phyloP scores from a whole-genome alignment of 2,888 invertebrate genomes.

The Dioctria linearis region DNA sequence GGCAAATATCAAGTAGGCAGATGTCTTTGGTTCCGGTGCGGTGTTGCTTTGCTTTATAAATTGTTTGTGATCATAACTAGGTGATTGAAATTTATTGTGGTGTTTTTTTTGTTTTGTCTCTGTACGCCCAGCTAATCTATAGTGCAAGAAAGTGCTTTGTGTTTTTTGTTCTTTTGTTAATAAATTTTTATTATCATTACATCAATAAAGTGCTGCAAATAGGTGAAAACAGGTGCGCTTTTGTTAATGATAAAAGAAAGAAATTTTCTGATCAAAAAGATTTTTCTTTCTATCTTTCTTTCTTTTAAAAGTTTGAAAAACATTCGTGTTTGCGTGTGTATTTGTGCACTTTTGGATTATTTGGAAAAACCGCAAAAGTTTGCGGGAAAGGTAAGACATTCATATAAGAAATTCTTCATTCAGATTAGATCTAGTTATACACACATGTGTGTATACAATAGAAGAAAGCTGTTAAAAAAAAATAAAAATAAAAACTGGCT shows the following conservation, averaged over 20 bases:
- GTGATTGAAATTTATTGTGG: slow-evolving; percentile 19
- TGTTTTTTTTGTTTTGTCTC: neutral
- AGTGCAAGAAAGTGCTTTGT: slow-evolving; percentile 7
- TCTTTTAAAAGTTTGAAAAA: slow-evolving; percentile 13
- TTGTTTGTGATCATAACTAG: neutral
- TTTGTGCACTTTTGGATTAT: slow-evolving; percentile 24
- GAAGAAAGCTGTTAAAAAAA: neutral
- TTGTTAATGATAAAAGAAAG: slow-evolving; percentile 6
- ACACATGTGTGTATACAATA: slow-evolving; percentile 10
- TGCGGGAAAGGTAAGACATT: slow-evolving; percentile 19
- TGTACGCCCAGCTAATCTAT: neutral
- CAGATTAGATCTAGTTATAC: neutral
- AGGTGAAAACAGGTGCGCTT: slow-evolving; percentile 37
- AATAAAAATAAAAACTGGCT: too few relatives aligned
- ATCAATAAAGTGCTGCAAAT: slow-evolving; percentile 10
- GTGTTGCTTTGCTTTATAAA: neutral
- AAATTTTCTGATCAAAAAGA: slow-evolving; percentile 31
- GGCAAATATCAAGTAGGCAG: slow-evolving; percentile 11
- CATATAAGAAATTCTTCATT: neutral
- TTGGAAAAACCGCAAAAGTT: neutral
- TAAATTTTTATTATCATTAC: neutral
- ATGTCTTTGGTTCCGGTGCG: slow-evolving; percentile 9
- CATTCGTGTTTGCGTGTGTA: neutral
- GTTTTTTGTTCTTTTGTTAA: neutral
- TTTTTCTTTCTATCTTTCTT: neutral